Percentiles rank a stretch among this genome's conserved stretches.
Conservation (phyloP, 2,888 invertebrate species). For the Lycia hirtaria region DNA sequence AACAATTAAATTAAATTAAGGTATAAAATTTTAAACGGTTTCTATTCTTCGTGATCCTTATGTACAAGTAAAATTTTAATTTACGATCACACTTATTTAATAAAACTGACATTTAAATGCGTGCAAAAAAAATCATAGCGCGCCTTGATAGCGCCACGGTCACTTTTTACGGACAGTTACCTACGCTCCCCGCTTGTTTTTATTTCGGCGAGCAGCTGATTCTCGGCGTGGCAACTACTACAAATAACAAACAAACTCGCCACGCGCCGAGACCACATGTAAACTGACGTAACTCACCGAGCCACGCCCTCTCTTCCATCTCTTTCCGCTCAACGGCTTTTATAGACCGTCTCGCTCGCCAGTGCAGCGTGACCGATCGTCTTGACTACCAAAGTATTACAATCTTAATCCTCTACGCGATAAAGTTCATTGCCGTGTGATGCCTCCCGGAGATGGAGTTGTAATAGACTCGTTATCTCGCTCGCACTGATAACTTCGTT, state of each 20-base stretch:
- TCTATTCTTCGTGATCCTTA: neutral
- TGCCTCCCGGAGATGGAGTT: conserved; percentile 41
- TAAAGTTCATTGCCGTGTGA: conserved; percentile 55
- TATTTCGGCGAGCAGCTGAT: conserved; percentile 78
- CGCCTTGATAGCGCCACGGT: conserved; percentile 34
- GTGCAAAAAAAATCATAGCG: conserved; percentile 20
- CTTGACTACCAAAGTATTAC: conserved; percentile 43
- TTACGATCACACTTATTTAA: conserved; percentile 19
- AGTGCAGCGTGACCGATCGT: conserved; percentile 68
- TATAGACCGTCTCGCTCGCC: conserved; percentile 59
- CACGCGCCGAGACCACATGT: conserved; percentile 71
- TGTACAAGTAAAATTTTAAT: conserved; percentile 8
- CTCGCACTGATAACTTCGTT: conserved; percentile 54
- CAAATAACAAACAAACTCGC: conserved; percentile 65
- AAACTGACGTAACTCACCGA: conserved; percentile 68
- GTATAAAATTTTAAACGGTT: neutral
- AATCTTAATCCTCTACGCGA: conserved; percentile 43
- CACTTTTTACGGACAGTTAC: conserved; percentile 41
- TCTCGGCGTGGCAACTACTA: conserved; percentile 72
- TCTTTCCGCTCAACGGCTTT: conserved; percentile 52
- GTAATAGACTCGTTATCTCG: conserved; percentile 50
- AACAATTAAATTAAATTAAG: neutral
- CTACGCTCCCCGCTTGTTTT: conserved; percentile 53
- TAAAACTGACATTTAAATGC: conserved; percentile 7
- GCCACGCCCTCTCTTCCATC: conserved; percentile 67